phyloP scores from a whole-genome alignment of 2,797 vertebrate genomes.

The Sciurus carolinensis region DNA sequence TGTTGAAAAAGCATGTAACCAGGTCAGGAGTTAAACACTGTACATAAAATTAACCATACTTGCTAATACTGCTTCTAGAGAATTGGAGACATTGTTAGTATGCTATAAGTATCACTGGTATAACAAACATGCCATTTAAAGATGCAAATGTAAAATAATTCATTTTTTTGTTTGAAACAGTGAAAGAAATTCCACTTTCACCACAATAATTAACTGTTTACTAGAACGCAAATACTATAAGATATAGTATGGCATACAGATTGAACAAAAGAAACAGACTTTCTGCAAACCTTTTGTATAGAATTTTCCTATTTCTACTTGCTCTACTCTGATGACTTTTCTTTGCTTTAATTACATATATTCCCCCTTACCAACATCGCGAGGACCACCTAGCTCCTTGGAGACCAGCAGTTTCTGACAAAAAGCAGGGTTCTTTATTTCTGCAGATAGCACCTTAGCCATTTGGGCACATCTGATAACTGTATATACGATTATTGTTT shows the following conservation, averaged over 20 bases:
- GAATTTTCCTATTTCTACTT: too few species aligned
- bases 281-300: neutral
- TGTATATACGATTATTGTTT: neutral
- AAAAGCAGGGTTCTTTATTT: neutral
- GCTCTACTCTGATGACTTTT: neutral
- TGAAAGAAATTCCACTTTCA: neutral
- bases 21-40: rapidly evolving
- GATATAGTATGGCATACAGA: neutral
- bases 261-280: neutral
- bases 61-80: neutral
- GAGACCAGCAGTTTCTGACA: neutral
- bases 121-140: neutral
- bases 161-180: neutral
- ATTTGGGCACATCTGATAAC: neutral
- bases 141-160: neutral
- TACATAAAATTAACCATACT: neutral
- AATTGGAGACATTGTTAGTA: neutral
- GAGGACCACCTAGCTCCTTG: neutral
- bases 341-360: too few species aligned
- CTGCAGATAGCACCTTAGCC: rapidly evolving
- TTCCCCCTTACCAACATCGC: neutral
- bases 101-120: neutral
- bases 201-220: neutral
- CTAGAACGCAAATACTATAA: neutral
- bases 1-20: too few species aligned